Evolutionary conservation across 2,888 invertebrate species (phyloP), one percentile per base, ranked within the genome.

Genomic region (Pyralis farinalis): DNA sequence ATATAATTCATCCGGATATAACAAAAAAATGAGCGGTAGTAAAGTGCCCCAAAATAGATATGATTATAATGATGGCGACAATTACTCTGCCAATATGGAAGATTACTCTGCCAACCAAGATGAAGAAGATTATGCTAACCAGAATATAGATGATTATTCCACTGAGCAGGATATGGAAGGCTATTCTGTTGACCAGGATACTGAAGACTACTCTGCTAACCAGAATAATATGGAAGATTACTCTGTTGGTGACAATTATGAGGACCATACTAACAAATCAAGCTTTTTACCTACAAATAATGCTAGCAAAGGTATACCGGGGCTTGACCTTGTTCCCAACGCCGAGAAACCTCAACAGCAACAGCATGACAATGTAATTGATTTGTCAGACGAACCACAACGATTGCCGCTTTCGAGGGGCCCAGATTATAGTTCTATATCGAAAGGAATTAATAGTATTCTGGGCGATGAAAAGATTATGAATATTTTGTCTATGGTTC

Each of bases 271-370:
- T 36, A 57, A 57, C 28, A 71, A 62, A 37, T 47, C 76, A 29
- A 71, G 58, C 43, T 87, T 86, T 57, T 54, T 87, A 30, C 71
- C 75, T 16, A 56, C 65, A 42, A 68, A 58, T 61, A 69, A 61
- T 25, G 58, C 71, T 16, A 58, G 65, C 37, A 91, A 91, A 56
- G 92, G 92, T 30, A 95, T 95, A 62, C 95, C 95, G 7, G 95
- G 95, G 0, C 84, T 95, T 42, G 94, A 95, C 85, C 87, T 94
- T 44, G 92, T 93, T 7, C 87, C 85, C 48, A 90, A 91, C 3
- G 63, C 51, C 44, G 76, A 77, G 30, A 78, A 63, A 56, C 25
- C 43, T 22, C 43, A 37, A 29, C 44, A 21, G 2, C 9, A 28
- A 27, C 25, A 49, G 35, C 54, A 55, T 12, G 60, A 59, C 34